Evolutionary conservation across 2,797 vertebrate species (phyloP).

Genomic region (Chrosomus eos): DNA sequence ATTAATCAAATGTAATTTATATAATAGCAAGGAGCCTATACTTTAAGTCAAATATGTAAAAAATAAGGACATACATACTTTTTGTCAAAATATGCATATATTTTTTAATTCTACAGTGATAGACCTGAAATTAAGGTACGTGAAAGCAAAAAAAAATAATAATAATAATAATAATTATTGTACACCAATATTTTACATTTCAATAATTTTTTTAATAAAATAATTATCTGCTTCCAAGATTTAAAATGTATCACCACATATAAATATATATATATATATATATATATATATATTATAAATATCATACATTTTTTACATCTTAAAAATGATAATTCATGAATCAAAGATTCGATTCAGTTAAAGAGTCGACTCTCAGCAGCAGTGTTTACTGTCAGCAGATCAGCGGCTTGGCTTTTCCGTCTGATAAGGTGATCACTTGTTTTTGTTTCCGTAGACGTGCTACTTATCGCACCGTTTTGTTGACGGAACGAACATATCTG

Average conservation of each 20-base stretch:
- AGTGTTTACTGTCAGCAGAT: constrained; percentile 55
- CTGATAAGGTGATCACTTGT: constrained; percentile 45
- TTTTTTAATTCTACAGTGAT: neutral
- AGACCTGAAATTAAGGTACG: neutral
- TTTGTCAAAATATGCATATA: neutral
- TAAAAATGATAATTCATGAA: neutral
- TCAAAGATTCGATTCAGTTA: constrained; percentile 33
- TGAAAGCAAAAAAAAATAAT: neutral
- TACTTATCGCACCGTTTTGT: neutral
- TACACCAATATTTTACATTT: neutral
- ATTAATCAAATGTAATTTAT: no score
- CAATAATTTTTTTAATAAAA: neutral
- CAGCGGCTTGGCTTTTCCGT: constrained; percentile 22
- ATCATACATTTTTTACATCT: neutral
- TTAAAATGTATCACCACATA: neutral
- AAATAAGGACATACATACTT: neutral
- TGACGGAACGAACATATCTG: neutral
- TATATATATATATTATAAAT: neutral
- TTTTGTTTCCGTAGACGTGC: neutral
- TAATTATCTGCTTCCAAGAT: neutral
- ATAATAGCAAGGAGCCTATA: no score
- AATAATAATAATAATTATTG: neutral
- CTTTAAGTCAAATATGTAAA: neutral
- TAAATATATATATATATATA: no score
- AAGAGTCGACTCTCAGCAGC: constrained; percentile 49